Evolutionary conservation across 2,113 vertebrate species (phyloP).

Genomic region (Corapipo altera): DNA sequence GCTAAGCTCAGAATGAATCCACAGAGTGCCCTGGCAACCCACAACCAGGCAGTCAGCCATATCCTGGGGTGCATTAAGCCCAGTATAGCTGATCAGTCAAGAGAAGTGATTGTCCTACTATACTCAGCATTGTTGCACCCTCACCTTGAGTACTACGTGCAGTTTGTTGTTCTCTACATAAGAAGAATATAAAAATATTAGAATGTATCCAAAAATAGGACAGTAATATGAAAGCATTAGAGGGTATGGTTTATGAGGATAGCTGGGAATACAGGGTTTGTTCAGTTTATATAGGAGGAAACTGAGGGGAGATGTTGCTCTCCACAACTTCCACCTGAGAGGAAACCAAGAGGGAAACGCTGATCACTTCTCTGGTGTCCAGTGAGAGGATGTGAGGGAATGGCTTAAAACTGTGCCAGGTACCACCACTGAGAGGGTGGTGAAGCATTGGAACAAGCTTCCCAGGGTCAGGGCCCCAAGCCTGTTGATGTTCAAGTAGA

Average conservation of each 20-base stretch:
- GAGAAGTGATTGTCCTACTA: accelerated
- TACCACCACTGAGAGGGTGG: neutral
- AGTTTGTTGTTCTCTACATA: neutral
- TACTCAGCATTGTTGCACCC: neutral
- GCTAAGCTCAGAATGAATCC: neutral
- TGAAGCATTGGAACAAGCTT: neutral
- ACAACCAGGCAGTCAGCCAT: neutral
- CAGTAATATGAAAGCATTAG: neutral
- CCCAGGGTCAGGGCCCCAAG: neutral
- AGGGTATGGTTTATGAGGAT: neutral
- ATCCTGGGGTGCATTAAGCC: neutral
- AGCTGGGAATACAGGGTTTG: neutral
- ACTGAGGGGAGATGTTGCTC: neutral
- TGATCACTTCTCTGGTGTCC: neutral
- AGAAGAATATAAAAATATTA: neutral
- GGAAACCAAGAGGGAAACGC: neutral
- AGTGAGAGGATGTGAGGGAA: neutral
- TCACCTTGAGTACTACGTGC: neutral
- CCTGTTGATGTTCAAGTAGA: neutral
- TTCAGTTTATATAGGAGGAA: neutral
- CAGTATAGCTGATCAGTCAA: neutral
- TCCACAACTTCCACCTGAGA: neutral
- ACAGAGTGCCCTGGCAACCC: neutral
- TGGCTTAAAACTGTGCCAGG: neutral
- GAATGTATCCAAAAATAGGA: neutral